These are phyloP conservation scores for Eupithecia subfuscata DNA, from an alignment of 2,888 invertebrate species.

Conservation along the genomic window DNA sequence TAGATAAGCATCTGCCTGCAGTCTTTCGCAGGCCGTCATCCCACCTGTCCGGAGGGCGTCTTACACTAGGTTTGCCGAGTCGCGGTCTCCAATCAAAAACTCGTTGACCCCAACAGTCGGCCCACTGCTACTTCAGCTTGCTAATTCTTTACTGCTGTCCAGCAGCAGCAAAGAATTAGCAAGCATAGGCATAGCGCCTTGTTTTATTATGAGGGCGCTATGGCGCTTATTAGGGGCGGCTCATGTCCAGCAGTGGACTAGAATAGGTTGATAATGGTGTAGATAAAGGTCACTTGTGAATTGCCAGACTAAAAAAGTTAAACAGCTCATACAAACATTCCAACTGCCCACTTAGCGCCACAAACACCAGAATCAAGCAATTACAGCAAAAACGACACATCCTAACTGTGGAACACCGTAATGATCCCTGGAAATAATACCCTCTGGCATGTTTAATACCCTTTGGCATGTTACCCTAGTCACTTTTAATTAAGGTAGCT, in stretches of 20 bases:
- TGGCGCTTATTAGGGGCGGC: too few species aligned
- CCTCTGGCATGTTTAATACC: conserved; percentile 31
- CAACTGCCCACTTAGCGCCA: conserved; percentile 19
- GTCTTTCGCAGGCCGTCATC: too few species aligned
- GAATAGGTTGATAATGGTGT: background rate
- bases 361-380: conserved; percentile 38
- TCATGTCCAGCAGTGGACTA: too few species aligned
- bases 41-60: background rate
- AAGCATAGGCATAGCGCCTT: too few species aligned
- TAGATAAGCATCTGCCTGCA: too few species aligned
- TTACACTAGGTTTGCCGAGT: background rate
- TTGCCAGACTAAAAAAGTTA: background rate
- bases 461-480: conserved; percentile 21
- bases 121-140: background rate
- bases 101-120: background rate
- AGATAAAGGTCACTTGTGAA: conserved; percentile 33
- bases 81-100: background rate
- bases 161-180: too few species aligned
- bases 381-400: conserved; percentile 35
- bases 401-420: conserved; percentile 40
- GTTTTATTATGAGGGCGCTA: too few species aligned
- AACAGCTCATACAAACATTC: conserved; percentile 26
- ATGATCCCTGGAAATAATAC: conserved; percentile 43
- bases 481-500: conserved; percentile 39
- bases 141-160: background rate